Evolutionary conservation across 2,888 invertebrate species (phyloP), one percentile per base, ranked within the genome.

Genomic region (Pegoplata infirma): DNA sequence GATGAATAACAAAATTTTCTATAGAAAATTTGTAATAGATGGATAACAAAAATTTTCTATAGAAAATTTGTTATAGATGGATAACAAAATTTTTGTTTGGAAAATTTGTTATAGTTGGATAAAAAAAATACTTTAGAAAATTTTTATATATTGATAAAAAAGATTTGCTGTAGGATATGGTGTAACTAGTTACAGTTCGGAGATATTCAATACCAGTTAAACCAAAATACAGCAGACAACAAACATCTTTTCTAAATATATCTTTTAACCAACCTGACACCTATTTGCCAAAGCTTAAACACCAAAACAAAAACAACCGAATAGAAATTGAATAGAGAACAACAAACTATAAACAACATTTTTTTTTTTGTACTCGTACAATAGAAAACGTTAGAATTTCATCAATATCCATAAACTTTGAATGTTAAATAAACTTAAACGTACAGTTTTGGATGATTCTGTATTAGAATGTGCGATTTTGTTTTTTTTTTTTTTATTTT

Each of bases 331-430:
- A n/a, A n/a, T 12, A 36, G 2, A 40, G 36, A 40, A 69, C 69
- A 69, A 69, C 28, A 73, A 73, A 56, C 47, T 40, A 64, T 58
- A 19, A 51, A 53, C 58, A 63, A 51, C 55, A 64, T 21, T 44
- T 66, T 58, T 55, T n/a, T n/a, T n/a, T n/a, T n/a, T n/a, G n/a
- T n/a, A n/a, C n/a, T n/a, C n/a, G n/a, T 46, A 58, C 32, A 73
- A 66, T 21, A 59, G 73, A 73, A 66, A 58, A 66, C 58, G 44
- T 51, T 66, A 66, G 73, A 73, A 66, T 66, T 58, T 66, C 66
- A 19, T 40, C 36, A 40, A 47, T 58, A 71, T 55, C 63, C 46
- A 36, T 32, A 63, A 61, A 61, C 23, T 61, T 63, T 46, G 32
- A 32, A 14, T 40, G 36, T 40, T 58, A 58, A 51, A 66, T 59